Conservation (phyloP, 2,797 vertebrate genomes). For the Alectoris magna region DNA sequence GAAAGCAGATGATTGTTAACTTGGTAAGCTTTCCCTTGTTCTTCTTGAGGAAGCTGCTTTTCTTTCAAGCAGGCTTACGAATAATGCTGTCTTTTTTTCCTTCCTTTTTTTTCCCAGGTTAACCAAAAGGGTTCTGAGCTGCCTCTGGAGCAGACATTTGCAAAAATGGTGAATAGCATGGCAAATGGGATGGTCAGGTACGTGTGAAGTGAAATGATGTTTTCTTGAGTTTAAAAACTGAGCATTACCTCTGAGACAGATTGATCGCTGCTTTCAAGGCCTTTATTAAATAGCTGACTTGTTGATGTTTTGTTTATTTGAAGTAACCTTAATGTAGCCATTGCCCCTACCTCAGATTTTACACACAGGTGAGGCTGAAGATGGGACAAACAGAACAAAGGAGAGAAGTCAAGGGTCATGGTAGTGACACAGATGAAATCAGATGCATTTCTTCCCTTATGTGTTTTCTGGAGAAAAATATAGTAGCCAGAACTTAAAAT, state of each 20-base stretch:
- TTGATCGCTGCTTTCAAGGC: neutral
- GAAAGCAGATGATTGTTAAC: constrained; percentile 93
- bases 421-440: neutral
- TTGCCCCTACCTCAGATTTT: neutral
- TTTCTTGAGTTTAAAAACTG: neutral
- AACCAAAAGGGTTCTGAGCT: constrained; percentile 98
- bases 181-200: constrained; percentile 95
- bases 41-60: neutral
- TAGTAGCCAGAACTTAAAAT: neutral
- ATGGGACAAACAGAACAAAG: neutral
- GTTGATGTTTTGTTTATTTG: neutral
- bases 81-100: neutral
- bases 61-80: neutral
- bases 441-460: neutral
- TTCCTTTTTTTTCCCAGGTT: constrained; percentile 77
- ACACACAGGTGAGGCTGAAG: neutral
- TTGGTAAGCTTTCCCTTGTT: constrained; percentile 82
- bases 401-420: neutral
- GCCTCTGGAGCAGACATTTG: constrained; percentile 90
- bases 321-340: neutral
- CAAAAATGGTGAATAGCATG: constrained; percentile 89
- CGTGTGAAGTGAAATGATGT: neutral
- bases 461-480: neutral
- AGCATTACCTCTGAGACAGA: neutral
- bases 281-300: neutral